Percentiles rank a stretch among this genome's conserved stretches.
Conservation (phyloP, 2,113 vertebrate genomes). For the Zosterops japonicus region DNA sequence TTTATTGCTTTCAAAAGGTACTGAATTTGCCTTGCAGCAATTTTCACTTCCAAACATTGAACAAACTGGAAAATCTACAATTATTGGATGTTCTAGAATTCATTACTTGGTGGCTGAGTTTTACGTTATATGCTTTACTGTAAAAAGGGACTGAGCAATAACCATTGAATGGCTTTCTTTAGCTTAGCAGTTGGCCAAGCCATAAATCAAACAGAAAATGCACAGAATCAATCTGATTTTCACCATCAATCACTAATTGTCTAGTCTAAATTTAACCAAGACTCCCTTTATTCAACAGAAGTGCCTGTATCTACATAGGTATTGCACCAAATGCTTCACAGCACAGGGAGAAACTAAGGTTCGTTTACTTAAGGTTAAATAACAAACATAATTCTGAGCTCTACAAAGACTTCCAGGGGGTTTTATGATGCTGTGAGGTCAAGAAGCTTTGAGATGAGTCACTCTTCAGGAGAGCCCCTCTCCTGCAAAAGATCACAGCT, state of each 20-base stretch:
- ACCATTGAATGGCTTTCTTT: background rate
- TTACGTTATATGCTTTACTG: background rate
- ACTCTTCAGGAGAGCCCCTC: background rate
- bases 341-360: background rate
- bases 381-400: background rate
- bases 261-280: conserved; percentile 7
- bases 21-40: background rate
- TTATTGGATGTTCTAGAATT: background rate
- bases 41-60: background rate
- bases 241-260: background rate
- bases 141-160: background rate
- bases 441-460: background rate
- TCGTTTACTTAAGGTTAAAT: conserved; percentile 28
- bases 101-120: conserved; percentile 7
- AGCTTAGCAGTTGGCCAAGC: background rate
- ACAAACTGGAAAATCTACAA: background rate
- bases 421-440: background rate
- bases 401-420: background rate
- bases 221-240: background rate
- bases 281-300: background rate
- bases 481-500: background rate
- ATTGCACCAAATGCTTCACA: background rate
- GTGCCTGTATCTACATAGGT: background rate
- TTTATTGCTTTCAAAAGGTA: conserved; percentile 11
- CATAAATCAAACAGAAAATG: background rate